A percentile compares a stretch with the other conserved stretches of the same genome.
These are phyloP conservation scores for Galeopterus variegatus DNA, from an alignment of 2,113 vertebrate genomes.

Conservation along the genomic window DNA sequence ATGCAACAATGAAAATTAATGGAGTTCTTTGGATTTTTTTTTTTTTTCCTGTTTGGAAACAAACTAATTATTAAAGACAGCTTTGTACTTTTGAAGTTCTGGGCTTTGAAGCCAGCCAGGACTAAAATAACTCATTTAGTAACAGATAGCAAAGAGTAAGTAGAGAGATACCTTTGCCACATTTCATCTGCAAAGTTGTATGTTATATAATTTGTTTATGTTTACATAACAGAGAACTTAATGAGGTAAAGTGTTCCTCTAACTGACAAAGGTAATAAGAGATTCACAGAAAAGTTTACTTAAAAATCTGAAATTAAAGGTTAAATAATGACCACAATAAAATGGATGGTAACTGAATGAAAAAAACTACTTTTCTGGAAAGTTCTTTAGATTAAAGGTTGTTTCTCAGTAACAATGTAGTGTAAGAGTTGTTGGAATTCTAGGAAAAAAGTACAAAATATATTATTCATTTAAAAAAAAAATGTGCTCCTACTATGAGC, in stretches of 20 bases:
- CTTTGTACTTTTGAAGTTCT: conserved; percentile 68
- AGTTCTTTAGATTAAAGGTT: not conserved
- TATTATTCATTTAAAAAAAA: conserved; percentile 33
- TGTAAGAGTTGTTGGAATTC: not conserved
- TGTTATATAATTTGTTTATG: conserved; percentile 40
- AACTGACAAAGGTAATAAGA: conserved; percentile 42
- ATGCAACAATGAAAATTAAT: conserved; percentile 79
- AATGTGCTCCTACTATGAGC: not conserved
- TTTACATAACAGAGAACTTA: conserved; percentile 46
- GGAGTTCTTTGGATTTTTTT: conserved; percentile 60
- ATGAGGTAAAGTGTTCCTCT: conserved; percentile 50
- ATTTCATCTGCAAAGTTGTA: not conserved
- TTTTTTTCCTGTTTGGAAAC: conserved; percentile 51
- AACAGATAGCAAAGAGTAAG: conserved; percentile 55
- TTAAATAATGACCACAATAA: conserved; percentile 50
- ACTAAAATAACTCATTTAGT: conserved; percentile 58
- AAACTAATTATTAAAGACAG: conserved; percentile 73
- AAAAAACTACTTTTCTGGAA: not conserved
- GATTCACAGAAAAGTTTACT: not conserved
- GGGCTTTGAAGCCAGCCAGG: conserved; percentile 42
- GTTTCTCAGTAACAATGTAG: conserved; percentile 3
- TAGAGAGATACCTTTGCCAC: conserved; percentile 44
- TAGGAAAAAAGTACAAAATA: not conserved
- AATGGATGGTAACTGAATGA: not conserved
- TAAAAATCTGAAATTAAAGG: conserved; percentile 54